Evolutionary conservation across 2,113 vertebrate species (phyloP), one percentile per base, ranked within the genome.

Genomic region (Tursiops truncatus): DNA sequence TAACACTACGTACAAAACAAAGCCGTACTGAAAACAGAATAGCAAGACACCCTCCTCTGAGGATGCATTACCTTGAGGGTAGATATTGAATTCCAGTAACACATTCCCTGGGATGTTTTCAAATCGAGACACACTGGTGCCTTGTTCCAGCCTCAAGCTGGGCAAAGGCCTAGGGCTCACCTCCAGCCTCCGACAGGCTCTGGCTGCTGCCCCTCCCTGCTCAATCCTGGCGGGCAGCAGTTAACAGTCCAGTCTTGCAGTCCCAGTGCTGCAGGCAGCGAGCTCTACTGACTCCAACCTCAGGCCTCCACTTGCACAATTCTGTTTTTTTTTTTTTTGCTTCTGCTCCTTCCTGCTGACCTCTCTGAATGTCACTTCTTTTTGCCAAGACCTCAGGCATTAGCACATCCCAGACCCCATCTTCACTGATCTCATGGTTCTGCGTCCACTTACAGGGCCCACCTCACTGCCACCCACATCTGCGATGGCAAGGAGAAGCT

Each of bases 121-220:
- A 92, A 63, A 83, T 84, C 31, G 79, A 80, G 70, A 88, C 70
- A 90, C 67, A 67, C 63, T 77, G 91, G 83, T 95, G 58, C 90
- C 58, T 94, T 81, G 87, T 84, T 95, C 71, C 80, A 91, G 65
- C 58, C 81, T 92, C 4, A 1, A 65, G 53, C 63, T 76, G 50
- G 82, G 56, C 94, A 67, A 91, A 70, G 50, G 74, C 67, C 74
- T 2, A 33, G 13, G 63, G 84, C 70, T 90, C 50, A 15, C 41
- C 47, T 95, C 73, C 47, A 86, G 90, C 71, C 79, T 85, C 56
- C 1, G 1, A 28, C 67, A 23, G 26, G 74, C 41, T 70, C 50
- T 33, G 41, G 77, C 85, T 8, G 5, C 58, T 0, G 50, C 77
- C 63, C 76, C 76, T 14, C 63, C 76, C 81, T 11, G 1, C 38